Evolutionary conservation across 2,888 invertebrate species (phyloP), one percentile per base, ranked within the genome.

Genomic region (Odontothrips loti): DNA sequence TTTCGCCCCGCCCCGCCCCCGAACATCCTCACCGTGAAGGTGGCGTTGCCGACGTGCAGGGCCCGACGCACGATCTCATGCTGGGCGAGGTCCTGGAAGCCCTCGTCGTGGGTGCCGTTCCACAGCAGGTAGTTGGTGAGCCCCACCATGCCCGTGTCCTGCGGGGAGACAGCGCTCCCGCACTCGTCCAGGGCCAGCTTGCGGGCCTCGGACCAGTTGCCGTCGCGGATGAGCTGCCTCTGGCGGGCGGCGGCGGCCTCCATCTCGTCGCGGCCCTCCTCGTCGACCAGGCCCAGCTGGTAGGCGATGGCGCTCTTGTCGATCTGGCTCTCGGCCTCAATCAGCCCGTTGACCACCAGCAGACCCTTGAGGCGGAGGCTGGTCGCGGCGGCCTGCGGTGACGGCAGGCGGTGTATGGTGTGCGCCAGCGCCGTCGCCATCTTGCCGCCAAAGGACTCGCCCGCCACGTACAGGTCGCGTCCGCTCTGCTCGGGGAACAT

Each of bases 91-190:
- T 75, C 68, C 23, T 23, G 12, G 68, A 27, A 75, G 27, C 68
- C 68, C 27, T 75, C 27, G 27, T 75, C 68, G 27, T 75, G 68
- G 27, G 68, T 75, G 68, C 68, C 68, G 68, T 75, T 75, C 68
- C 68, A 75, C 68, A 75, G 68, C 68, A 75, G 68, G 68, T 27
- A 75, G 68, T 75, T 75, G 68, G 23, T 75, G 68, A 75, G 27
- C 1, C 23, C 68, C 4, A 27, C 68, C 11, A 75, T 9, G 68
- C 68, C 68, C 68, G 68, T 75, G 23, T 75, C 68, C 68, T 75
- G 23, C 68, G 68, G 68, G 23, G 68, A 75, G 23, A 75, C 11
- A 27, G 27, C 12, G 27, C 68, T 12, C 27, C 68, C 68, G 68
- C 68, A 75, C 68, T 75, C 68, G 68, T 75, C 68, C 27, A 23